Percentiles rank a stretch among this genome's conserved stretches.
These are phyloP conservation scores for Hydrotaea cyrtoneurina DNA, from an alignment of 2,888 invertebrate species.

Conservation along the genomic window DNA sequence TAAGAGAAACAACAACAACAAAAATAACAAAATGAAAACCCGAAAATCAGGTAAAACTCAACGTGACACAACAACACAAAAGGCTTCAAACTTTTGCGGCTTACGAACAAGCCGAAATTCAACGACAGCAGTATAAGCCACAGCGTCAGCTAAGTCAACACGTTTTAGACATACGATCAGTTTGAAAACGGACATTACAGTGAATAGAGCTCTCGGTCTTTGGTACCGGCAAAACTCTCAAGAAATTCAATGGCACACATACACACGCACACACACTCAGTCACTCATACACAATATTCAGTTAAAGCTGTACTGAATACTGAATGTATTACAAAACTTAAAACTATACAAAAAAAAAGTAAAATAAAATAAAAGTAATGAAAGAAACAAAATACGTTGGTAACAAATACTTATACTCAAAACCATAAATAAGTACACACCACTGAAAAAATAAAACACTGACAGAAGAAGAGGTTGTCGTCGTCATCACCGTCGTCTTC, in stretches of 20 bases:
- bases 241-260: background rate
- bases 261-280: background rate
- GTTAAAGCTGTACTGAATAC: slow-evolving; percentile 16
- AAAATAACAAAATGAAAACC: slow-evolving; percentile 70
- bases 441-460: background rate
- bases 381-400: slow-evolving; percentile 32
- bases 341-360: background rate
- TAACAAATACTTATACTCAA: slow-evolving; percentile 49
- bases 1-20: slow-evolving; percentile 71
- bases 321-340: background rate
- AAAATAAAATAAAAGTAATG: background rate
- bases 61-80: too few relatives aligned
- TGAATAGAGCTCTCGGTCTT: slow-evolving; percentile 65
- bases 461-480: slow-evolving; percentile 47
- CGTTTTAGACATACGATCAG: slow-evolving; percentile 67
- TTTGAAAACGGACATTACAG: slow-evolving; percentile 67
- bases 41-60: slow-evolving; percentile 76
- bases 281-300: background rate
- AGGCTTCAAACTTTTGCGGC: slow-evolving; percentile 63
- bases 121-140: slow-evolving; percentile 62
- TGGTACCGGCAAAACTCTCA: slow-evolving; percentile 52
- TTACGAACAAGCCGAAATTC: slow-evolving; percentile 57
- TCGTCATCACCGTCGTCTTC: background rate
- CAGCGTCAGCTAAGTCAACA: slow-evolving; percentile 68
- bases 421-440: background rate